These are phyloP conservation scores for Channa argus DNA, from an alignment of 2,113 vertebrate species.

Conservation along the genomic window DNA sequence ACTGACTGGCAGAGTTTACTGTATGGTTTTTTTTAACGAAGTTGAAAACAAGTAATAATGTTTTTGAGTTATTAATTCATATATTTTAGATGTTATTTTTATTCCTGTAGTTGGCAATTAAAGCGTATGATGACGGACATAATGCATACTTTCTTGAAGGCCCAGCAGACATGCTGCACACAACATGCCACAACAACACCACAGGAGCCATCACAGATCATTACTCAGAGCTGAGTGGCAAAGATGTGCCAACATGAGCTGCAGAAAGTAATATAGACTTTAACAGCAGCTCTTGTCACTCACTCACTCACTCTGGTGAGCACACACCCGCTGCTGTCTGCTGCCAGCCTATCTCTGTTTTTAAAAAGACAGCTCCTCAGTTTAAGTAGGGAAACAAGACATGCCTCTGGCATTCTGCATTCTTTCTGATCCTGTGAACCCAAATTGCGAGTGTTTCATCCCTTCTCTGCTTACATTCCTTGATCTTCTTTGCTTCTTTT, in stretches of 20 bases:
- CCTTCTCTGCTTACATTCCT: constrained; percentile 31
- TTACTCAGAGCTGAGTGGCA: constrained; percentile 34
- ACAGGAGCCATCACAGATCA: constrained; percentile 26
- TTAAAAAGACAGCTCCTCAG: constrained; percentile 24
- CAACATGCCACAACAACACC: background rate
- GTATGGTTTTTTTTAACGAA: too few relatives aligned
- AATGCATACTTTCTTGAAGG: too few relatives aligned
- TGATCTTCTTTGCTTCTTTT: constrained; percentile 46
- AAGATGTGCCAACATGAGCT: constrained; percentile 24
- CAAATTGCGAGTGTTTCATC: constrained; percentile 38
- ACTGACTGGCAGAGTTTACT: background rate
- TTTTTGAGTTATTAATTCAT: too few relatives aligned
- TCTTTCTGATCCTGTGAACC: constrained; percentile 35
- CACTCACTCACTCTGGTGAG: constrained; percentile 28
- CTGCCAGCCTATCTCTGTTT: constrained; percentile 20
- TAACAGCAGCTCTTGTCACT: constrained; percentile 42
- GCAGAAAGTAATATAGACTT: constrained; percentile 30
- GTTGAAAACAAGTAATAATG: too few relatives aligned
- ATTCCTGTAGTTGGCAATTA: too few relatives aligned
- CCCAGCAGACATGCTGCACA: too few relatives aligned
- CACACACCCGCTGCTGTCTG: constrained; percentile 7
- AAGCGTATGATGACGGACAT: too few relatives aligned
- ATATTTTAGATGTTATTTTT: too few relatives aligned
- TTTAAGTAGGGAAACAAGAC: constrained; percentile 30
- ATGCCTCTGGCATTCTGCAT: constrained; percentile 11